These are phyloP conservation scores for Chaenocephalus aceratus DNA, from an alignment of 2,113 vertebrate genomes.

Conservation along the genomic window DNA sequence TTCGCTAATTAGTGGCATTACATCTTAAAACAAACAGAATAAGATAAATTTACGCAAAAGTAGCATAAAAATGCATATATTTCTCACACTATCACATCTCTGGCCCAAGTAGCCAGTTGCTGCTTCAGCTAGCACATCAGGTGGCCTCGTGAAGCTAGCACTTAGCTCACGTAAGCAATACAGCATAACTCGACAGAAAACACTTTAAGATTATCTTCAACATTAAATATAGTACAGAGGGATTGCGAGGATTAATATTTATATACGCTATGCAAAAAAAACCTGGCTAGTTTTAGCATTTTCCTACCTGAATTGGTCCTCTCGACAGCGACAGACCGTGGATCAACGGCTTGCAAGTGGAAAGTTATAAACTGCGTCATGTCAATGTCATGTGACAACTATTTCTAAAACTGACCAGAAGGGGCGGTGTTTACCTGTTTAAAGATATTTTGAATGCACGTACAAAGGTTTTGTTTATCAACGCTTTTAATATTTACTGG, in stretches of 20 bases:
- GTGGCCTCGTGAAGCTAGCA: not conserved
- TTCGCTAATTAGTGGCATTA: not conserved
- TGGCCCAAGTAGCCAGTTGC: not conserved
- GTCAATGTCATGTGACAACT: not conserved
- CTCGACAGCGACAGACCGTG: not conserved
- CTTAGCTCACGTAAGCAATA: not conserved
- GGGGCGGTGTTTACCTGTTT: not conserved
- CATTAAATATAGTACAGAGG: not conserved
- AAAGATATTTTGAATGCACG: not conserved
- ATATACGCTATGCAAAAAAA: accelerated
- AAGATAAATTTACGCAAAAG: not conserved
- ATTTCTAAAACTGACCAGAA: not conserved
- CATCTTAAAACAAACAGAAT: not conserved
- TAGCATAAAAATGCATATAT: not conserved
- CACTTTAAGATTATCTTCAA: not conserved
- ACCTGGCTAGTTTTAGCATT: not conserved
- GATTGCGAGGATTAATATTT: not conserved
- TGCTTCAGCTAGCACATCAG: not conserved
- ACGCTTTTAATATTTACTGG: not conserved
- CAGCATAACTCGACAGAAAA: not conserved
- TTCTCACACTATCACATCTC: not conserved
- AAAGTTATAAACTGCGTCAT: no score
- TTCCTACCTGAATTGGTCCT: not conserved
- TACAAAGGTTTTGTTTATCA: not conserved
- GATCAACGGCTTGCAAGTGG: no score